Evolutionary conservation across 2,888 invertebrate species (phyloP).

Genomic region (Ceratothoa steindachneri): DNA sequence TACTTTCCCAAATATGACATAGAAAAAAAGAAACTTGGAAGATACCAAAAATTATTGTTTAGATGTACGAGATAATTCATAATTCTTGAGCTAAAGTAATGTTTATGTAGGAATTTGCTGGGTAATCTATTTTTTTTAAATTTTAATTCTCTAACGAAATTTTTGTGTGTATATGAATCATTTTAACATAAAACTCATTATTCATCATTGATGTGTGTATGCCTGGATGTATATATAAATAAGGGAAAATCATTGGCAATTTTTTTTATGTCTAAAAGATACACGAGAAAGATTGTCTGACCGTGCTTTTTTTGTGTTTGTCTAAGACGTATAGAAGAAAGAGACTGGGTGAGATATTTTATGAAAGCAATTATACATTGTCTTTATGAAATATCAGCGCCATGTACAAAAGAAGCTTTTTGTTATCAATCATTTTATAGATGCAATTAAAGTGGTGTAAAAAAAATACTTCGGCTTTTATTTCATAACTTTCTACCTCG

Average conservation of each 20-base stretch:
- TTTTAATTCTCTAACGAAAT: not conserved
- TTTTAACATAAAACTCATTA: not conserved
- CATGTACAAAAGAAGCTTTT: constrained; percentile 45
- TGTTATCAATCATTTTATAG: constrained; percentile 47
- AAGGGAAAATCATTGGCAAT: not conserved
- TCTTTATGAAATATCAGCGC: constrained; percentile 25
- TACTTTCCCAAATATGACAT: no score
- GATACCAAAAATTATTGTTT: not conserved
- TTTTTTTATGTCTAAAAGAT: not conserved
- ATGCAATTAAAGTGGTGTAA: constrained; percentile 46
- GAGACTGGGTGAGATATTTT: not conserved
- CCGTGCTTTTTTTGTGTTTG: not conserved
- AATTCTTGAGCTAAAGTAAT: no score
- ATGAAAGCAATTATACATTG: not conserved
- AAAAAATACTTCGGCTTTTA: not conserved
- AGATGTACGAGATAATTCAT: no score
- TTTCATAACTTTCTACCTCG: not conserved
- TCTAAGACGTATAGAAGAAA: not conserved
- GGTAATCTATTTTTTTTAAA: not conserved
- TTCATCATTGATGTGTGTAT: not conserved
- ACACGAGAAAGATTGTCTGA: not conserved
- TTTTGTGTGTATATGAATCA: not conserved
- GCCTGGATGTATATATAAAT: not conserved
- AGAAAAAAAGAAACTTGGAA: not conserved
- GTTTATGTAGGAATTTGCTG: no score